phyloP scores from a whole-genome alignment of 2,888 invertebrate species.

The Dryadula phaetusa region DNA sequence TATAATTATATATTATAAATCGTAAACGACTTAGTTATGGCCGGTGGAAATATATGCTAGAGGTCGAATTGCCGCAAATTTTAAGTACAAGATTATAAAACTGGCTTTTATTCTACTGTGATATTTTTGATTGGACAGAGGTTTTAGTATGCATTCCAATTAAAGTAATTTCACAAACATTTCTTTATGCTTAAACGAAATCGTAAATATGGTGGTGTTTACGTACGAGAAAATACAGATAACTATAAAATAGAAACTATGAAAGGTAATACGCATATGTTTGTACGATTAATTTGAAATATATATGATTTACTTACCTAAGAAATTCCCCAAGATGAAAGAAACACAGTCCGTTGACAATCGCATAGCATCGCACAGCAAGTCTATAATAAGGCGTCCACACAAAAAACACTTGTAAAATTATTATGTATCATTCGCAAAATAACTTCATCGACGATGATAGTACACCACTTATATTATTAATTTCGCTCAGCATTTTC shows the following conservation, averaged over 20 bases:
- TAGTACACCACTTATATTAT: constrained; percentile 83
- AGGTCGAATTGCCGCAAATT: constrained; percentile 32
- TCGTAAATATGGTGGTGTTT: neutral
- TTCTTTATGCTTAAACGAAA: neutral
- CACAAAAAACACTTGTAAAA: constrained; percentile 79
- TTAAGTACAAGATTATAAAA: constrained; percentile 31
- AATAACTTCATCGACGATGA: constrained; percentile 82
- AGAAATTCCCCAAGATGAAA: constrained; percentile 17
- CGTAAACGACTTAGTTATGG: constrained; percentile 63
- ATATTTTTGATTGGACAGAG: neutral
- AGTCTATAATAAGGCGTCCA: constrained; percentile 59
- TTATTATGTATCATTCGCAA: constrained; percentile 82
- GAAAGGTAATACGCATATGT: neutral
- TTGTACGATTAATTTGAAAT: constrained; percentile 6
- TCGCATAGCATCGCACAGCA: constrained; percentile 74
- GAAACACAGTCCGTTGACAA: constrained; percentile 42
- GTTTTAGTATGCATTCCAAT: constrained; percentile 1
- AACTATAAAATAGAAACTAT: neutral
- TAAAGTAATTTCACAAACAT: neutral
- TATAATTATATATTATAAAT: constrained; percentile 81
- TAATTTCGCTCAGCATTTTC: constrained; percentile 83
- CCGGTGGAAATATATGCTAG: constrained; percentile 54
- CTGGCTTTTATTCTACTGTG: constrained; percentile 12
- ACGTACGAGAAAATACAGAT: neutral
- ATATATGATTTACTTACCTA: constrained; percentile 34